These are phyloP conservation scores for Epinotia bilunana DNA, from an alignment of 2,888 invertebrate species.

Conservation along the genomic window DNA sequence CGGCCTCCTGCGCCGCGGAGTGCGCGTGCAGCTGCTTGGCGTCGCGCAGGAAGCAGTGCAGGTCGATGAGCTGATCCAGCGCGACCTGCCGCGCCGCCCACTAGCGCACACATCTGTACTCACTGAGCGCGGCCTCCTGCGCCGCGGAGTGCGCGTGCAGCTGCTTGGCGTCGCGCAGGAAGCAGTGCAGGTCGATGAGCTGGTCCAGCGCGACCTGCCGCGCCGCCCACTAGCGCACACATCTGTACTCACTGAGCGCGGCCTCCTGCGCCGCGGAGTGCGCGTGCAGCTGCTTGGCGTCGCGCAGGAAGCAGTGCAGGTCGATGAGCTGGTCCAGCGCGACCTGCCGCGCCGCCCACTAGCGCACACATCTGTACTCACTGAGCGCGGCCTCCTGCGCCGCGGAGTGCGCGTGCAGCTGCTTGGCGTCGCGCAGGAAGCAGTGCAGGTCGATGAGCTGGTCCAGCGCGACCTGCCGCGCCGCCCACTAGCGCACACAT, in stretches of 20 bases:
- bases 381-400: slow-evolving; percentile 92
- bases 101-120: too few relatives aligned
- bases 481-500: too few relatives aligned
- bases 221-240: slow-evolving; percentile 95
- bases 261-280: slow-evolving; percentile 95
- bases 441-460: slow-evolving; percentile 97
- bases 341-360: slow-evolving; percentile 95
- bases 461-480: slow-evolving; percentile 94
- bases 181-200: slow-evolving; percentile 96
- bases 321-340: slow-evolving; percentile 96
- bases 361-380: too few relatives aligned
- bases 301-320: slow-evolving; percentile 96
- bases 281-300: slow-evolving; percentile 96
- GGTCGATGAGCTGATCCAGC: slow-evolving; percentile 94
- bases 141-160: slow-evolving; percentile 94
- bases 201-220: slow-evolving; percentile 95
- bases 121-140: slow-evolving; percentile 91
- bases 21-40: slow-evolving; percentile 96
- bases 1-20: slow-evolving; percentile 94
- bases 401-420: slow-evolving; percentile 94
- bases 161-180: slow-evolving; percentile 96
- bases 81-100: slow-evolving; percentile 96
- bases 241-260: slow-evolving; percentile 81
- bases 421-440: slow-evolving; percentile 96
- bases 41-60: slow-evolving; percentile 97